These are phyloP conservation scores for Melanerpes aurifrons DNA, from an alignment of 2,113 vertebrate species.

Conservation along the genomic window DNA sequence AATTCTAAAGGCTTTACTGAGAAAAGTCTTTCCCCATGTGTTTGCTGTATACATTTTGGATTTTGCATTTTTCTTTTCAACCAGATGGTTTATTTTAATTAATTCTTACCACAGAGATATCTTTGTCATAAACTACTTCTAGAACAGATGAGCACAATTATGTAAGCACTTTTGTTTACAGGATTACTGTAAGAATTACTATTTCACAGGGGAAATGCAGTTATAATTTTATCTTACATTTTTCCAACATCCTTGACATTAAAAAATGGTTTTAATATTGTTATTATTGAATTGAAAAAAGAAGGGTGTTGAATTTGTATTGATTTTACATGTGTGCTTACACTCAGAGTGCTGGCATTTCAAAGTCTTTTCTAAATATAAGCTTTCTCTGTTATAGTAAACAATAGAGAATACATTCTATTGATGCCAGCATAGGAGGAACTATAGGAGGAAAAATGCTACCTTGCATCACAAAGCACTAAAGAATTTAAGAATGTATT, in stretches of 20 bases:
- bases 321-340: conserved; percentile 65
- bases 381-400: conserved; percentile 55
- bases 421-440: neutral
- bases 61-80: conserved; percentile 41
- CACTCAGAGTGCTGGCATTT: conserved; percentile 59
- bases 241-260: conserved; percentile 74
- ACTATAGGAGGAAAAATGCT: conserved; percentile 16
- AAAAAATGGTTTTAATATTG: conserved; percentile 72
- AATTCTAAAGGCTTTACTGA: neutral
- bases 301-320: conserved; percentile 50
- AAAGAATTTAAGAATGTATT: neutral
- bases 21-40: neutral
- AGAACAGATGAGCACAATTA: conserved; percentile 73
- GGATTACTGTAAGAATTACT: conserved; percentile 68
- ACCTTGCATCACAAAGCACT: neutral
- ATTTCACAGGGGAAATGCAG: conserved; percentile 53
- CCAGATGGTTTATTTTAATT: conserved; percentile 77
- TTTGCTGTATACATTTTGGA: neutral
- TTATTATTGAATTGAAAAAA: conserved; percentile 68
- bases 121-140: conserved; percentile 68
- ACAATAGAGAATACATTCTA: conserved; percentile 35
- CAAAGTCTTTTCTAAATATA: conserved; percentile 46
- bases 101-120: conserved; percentile 72
- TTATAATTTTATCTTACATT: conserved; percentile 74
- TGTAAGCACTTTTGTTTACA: conserved; percentile 71